Conservation (phyloP, 2,888 invertebrate species). For the Dryococelus australis region DNA sequence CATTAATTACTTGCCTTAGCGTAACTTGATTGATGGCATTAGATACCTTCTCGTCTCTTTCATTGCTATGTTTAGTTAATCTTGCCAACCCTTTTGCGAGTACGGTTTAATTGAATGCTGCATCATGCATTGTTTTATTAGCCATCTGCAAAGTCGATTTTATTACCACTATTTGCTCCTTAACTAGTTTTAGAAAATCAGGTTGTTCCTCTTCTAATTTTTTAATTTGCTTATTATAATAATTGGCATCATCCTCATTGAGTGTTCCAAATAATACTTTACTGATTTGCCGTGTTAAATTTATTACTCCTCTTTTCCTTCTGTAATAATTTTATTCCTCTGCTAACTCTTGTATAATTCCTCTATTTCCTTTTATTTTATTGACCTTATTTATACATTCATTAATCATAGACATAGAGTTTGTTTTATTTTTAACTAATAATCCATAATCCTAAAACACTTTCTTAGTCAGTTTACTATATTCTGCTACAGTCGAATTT, state of each 20-base stretch:
- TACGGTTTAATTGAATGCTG: not conserved
- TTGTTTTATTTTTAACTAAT: no score
- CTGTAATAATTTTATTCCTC: not conserved
- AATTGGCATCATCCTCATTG: not conserved
- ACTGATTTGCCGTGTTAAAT: no score
- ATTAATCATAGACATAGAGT: no score
- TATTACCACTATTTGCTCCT: not conserved
- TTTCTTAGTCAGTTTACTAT: no score
- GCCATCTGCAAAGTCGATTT: not conserved
- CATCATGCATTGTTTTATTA: not conserved
- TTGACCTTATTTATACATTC: no score
- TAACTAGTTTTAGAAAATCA: not conserved
- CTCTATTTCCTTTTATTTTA: not conserved
- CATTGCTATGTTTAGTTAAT: not conserved
- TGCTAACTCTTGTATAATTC: no score
- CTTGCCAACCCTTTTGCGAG: not conserved
- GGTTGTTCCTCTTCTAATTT: not conserved
- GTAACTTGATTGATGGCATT: no score
- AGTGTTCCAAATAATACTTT: constrained; percentile 20
- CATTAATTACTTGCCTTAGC: no score
- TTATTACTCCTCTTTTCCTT: no score
- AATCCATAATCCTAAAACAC: no score
- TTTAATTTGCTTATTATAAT: constrained; percentile 21
- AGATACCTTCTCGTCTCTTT: no score
- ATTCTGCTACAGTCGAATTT: no score